Evolutionary conservation across 2,113 vertebrate species (phyloP).

Genomic region (Glareola pratincola): DNA sequence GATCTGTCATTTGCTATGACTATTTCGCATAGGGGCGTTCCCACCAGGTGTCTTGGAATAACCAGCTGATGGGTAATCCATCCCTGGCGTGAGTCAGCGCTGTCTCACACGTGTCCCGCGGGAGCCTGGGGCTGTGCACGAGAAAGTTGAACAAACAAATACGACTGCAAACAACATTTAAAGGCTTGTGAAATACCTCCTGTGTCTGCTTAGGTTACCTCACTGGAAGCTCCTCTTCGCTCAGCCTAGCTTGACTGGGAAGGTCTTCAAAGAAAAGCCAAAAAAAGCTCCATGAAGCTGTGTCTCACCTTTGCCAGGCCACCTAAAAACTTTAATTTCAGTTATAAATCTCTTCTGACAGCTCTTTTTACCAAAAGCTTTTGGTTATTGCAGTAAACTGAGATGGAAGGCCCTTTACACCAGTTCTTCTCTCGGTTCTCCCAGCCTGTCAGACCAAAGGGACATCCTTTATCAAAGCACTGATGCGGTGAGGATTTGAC

Average conservation of each 20-base stretch:
- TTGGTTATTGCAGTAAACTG: not conserved
- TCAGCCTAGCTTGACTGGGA: not conserved
- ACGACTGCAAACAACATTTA: not conserved
- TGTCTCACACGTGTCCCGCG: accelerated
- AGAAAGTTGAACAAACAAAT: not conserved
- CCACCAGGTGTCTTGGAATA: not conserved
- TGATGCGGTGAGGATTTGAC: not conserved
- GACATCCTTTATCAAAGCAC: not conserved
- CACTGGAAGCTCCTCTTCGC: not conserved
- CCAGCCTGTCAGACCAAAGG: not conserved
- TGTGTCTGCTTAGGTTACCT: not conserved
- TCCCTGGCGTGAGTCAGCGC: not conserved
- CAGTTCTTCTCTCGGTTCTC: not conserved
- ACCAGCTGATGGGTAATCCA: not conserved
- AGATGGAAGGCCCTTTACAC: not conserved
- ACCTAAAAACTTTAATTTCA: not conserved
- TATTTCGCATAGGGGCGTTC: not conserved
- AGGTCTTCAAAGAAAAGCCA: not conserved
- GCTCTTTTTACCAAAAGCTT: not conserved
- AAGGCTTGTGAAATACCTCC: not conserved
- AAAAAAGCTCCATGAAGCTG: not conserved
- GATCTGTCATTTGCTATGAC: accelerated
- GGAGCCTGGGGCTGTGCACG: accelerated
- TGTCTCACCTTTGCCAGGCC: not conserved
- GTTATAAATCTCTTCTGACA: not conserved